These are phyloP conservation scores for Hydrozoanthus gracilis DNA, from an alignment of 92 coral and sea anemone species.

Conservation along the genomic window DNA sequence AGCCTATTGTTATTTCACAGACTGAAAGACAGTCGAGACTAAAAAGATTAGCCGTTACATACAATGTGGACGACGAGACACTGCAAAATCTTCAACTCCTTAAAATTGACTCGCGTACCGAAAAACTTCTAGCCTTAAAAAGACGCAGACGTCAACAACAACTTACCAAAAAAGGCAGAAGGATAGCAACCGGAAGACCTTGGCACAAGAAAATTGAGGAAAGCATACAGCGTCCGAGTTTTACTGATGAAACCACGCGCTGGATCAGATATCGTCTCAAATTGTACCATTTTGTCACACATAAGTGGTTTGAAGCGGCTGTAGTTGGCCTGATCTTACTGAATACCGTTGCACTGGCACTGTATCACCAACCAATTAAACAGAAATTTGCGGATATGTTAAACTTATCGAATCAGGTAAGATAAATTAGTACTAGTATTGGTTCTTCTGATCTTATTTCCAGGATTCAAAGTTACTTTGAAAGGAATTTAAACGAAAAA, in stretches of 20 bases:
- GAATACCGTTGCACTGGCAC: conserved; percentile 51
- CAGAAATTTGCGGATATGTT: background rate
- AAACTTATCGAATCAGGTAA: conserved; percentile 41
- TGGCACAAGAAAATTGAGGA: background rate
- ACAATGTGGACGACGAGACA: conserved; percentile 18
- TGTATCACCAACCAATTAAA: conserved; percentile 50
- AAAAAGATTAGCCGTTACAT: conserved; percentile 16
- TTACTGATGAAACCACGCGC: background rate
- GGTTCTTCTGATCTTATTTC: too few relatives aligned
- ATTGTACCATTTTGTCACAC: conserved; percentile 25
- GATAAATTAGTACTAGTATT: background rate
- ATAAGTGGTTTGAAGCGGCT: conserved; percentile 48
- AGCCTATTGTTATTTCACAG: background rate
- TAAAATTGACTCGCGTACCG: conserved; percentile 39
- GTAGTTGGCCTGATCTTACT: conserved; percentile 45
- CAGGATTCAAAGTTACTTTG: too few relatives aligned
- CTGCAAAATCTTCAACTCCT: conserved; percentile 15
- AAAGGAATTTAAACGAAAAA: too few relatives aligned
- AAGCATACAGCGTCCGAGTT: background rate
- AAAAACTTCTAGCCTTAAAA: conserved; percentile 34
- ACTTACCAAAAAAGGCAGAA: conserved; percentile 20
- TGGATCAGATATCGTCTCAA: background rate
- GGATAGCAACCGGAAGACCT: background rate
- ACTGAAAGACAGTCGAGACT: conserved; percentile 4
- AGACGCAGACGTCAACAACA: conserved; percentile 37